Percentiles rank a stretch among this genome's conserved stretches.
phyloP scores from a whole-genome alignment of 2,888 invertebrate species.

The Yponomeuta cagnagella region DNA sequence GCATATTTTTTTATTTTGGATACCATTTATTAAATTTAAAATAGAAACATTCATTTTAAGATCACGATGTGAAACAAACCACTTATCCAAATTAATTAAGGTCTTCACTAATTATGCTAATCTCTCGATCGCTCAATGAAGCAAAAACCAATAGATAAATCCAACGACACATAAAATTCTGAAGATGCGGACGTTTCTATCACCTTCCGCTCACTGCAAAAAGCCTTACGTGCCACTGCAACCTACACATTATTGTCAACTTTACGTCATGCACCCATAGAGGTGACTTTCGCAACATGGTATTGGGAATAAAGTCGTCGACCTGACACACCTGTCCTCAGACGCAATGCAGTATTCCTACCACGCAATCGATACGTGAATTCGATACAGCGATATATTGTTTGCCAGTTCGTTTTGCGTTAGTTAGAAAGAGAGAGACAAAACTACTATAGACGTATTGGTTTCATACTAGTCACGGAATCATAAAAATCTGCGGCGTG shows the following conservation, averaged over 20 bases:
- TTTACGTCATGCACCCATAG: neutral
- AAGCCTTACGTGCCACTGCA: neutral
- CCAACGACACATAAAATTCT: neutral
- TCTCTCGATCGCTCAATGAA: neutral
- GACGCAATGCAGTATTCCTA: slow-evolving; percentile 20
- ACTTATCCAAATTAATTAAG: neutral
- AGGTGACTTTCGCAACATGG: neutral
- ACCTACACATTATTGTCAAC: neutral
- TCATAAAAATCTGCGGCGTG: neutral
- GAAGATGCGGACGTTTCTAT: slow-evolving; percentile 6
- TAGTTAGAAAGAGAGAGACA: no score
- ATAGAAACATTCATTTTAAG: neutral
- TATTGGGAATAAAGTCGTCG: slow-evolving; percentile 47
- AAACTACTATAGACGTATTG: no score
- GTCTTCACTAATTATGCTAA: neutral
- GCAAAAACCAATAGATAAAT: slow-evolving; percentile 8
- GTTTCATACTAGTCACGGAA: no score
- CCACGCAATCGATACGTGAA: no score
- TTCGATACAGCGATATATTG: no score
- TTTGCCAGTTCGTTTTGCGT: no score
- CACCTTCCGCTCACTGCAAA: neutral
- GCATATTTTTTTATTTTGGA: neutral
- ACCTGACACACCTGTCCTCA: slow-evolving; percentile 53
- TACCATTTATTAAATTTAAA: no score
- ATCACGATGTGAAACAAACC: neutral